Evolutionary conservation across 1,140 invertebrate species (phyloP).

Genomic region (Hirudo medicinalis): DNA sequence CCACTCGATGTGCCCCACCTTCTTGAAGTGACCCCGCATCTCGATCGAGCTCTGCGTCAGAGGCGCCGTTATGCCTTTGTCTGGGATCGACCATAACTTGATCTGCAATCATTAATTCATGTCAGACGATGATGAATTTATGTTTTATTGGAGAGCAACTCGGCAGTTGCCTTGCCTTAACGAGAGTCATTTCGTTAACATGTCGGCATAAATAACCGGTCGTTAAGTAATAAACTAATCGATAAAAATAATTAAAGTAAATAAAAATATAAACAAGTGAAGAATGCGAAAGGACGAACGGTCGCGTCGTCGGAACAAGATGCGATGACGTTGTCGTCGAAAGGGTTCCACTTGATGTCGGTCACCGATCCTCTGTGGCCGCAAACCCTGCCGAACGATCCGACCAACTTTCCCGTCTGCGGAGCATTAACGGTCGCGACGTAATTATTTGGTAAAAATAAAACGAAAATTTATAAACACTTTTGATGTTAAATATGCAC

Average conservation of each 20-base stretch:
- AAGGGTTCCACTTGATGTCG: constrained; percentile 42
- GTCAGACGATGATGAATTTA: background rate
- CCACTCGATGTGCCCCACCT: constrained; percentile 38
- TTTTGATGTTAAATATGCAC: too few relatives aligned
- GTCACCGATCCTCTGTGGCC: constrained; percentile 38
- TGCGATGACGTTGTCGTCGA: constrained; percentile 40
- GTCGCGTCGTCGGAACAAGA: constrained; percentile 38
- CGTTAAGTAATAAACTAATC: too few relatives aligned
- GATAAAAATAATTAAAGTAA: too few relatives aligned
- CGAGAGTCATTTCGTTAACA: too few relatives aligned
- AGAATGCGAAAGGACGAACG: constrained; percentile 26
- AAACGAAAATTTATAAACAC: too few relatives aligned
- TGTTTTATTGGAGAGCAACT: background rate
- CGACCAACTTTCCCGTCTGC: constrained; percentile 38
- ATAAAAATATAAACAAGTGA: too few relatives aligned
- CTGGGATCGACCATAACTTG: constrained; percentile 14
- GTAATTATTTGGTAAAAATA: too few relatives aligned
- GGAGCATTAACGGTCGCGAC: too few relatives aligned
- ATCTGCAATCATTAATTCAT: background rate
- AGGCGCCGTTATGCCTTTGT: background rate
- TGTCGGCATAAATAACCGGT: too few relatives aligned
- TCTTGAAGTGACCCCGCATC: constrained; percentile 31
- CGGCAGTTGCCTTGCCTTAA: background rate
- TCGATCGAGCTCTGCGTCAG: background rate
- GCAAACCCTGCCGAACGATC: constrained; percentile 32